Percentiles rank a stretch among this genome's conserved stretches.
Conservation (phyloP, 2,888 invertebrate genomes). For the Hetaerina titia region DNA sequence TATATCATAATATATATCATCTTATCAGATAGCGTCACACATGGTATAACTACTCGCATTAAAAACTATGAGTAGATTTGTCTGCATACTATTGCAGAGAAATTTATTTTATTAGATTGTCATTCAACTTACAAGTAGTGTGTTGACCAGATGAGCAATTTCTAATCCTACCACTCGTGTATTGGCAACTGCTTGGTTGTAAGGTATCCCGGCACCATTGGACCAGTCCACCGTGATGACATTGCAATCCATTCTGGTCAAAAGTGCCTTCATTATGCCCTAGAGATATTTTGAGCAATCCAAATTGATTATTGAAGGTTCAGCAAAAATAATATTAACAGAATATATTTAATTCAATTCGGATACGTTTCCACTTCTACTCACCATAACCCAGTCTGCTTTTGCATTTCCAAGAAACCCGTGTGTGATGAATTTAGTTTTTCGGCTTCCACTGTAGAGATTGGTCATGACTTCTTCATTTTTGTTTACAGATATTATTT, state of each 20-base stretch:
- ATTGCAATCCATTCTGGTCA: neutral
- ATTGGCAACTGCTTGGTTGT: constrained; percentile 30
- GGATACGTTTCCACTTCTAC: constrained; percentile 72
- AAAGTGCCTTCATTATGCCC: neutral
- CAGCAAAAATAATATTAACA: no score
- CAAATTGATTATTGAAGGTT: neutral
- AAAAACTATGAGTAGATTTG: no score
- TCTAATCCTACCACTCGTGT: constrained; percentile 47
- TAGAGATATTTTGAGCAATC: neutral
- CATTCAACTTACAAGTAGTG: neutral
- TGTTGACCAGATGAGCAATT: constrained; percentile 9
- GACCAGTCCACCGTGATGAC: constrained; percentile 38
- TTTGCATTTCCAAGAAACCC: constrained; percentile 93
- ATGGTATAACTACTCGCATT: no score
- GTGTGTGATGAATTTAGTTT: constrained; percentile 91
- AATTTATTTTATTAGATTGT: neutral
- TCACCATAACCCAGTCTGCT: constrained; percentile 87
- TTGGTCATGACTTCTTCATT: neutral
- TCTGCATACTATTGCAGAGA: no score
- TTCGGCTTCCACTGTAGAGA: constrained; percentile 84
- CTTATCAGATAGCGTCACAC: no score
- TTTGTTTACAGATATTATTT: neutral
- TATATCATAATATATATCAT: no score
- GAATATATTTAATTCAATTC: neutral
- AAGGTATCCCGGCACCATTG: constrained; percentile 4